A percentile compares a stretch with the other conserved stretches of the same genome.
Evolutionary conservation across 2,888 invertebrate genomes (phyloP).

Genomic region (Gymnosoma rotundatum): DNA sequence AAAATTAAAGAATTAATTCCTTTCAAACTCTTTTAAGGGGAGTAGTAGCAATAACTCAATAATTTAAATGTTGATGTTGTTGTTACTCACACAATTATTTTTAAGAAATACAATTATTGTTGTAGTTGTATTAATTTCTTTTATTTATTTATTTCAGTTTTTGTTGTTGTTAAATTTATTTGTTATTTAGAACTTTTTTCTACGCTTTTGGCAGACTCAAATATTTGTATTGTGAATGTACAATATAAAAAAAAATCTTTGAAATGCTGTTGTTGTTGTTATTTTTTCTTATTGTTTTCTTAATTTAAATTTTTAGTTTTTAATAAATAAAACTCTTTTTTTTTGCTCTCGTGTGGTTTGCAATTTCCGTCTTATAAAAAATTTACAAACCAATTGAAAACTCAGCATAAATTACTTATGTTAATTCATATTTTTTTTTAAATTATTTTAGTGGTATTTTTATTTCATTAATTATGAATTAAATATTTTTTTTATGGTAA

Average conservation of each 20-base stretch:
- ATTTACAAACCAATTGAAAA: background rate
- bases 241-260: background rate
- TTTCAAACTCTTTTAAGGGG: constrained; percentile 32
- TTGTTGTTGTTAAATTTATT: constrained; percentile 1
- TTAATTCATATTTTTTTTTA: background rate
- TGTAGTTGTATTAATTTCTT: constrained; percentile 50
- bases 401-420: background rate
- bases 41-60: constrained; percentile 39
- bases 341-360: constrained; percentile 43
- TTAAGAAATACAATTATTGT: constrained; percentile 49
- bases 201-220: constrained; percentile 47
- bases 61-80: constrained; percentile 44
- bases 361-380: constrained; percentile 57
- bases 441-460: background rate
- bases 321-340: constrained; percentile 35
- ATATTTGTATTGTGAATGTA: constrained; percentile 41
- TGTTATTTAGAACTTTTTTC: background rate
- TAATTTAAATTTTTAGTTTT: constrained; percentile 48
- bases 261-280: background rate
- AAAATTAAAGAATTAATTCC: constrained; percentile 45
- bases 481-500: constrained; percentile 8
- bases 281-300: constrained; percentile 17
- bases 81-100: constrained; percentile 61
- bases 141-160: constrained; percentile 7
- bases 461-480: background rate